phyloP scores from a whole-genome alignment of 1,140 invertebrate genomes.

The Drosophila kepulauana region DNA sequence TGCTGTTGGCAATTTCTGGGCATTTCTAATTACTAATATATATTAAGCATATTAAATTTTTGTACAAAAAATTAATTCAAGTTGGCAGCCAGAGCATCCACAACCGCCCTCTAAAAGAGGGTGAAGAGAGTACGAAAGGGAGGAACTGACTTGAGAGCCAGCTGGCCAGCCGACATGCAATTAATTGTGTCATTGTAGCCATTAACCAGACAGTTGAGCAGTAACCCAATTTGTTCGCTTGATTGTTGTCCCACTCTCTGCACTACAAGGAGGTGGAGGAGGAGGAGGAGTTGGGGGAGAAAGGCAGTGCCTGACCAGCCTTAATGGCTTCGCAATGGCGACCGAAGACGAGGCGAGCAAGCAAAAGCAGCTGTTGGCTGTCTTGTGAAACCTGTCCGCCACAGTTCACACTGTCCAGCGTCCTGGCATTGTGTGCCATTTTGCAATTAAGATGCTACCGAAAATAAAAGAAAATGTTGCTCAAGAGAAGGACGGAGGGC shows the following conservation, averaged over 20 bases:
- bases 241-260: conserved; percentile 53
- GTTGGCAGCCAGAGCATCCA: conserved; percentile 43
- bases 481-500: not conserved
- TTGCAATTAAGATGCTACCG: conserved; percentile 70
- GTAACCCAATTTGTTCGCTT: conserved; percentile 80
- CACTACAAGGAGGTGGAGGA: not conserved
- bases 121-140: not conserved
- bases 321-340: conserved; percentile 61
- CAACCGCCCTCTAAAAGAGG: not conserved
- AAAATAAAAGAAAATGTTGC: conserved; percentile 57
- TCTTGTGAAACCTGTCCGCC: not conserved
- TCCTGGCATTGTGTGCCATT: conserved; percentile 60
- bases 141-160: conserved; percentile 25
- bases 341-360: conserved; percentile 33
- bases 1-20: not conserved
- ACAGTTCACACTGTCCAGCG: conserved; percentile 30
- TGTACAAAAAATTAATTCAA: conserved; percentile 67
- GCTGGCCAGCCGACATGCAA: conserved; percentile 73
- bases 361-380: conserved; percentile 36
- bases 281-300: not conserved
- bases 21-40: conserved; percentile 68
- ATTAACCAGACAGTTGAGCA: conserved; percentile 82
- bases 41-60: conserved; percentile 77
- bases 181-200: conserved; percentile 82
- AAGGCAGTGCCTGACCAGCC: conserved; percentile 51